Base-by-base conservation (phyloP, 2,797 vertebrate genomes). In the Astyanax mexicanus region DNA sequence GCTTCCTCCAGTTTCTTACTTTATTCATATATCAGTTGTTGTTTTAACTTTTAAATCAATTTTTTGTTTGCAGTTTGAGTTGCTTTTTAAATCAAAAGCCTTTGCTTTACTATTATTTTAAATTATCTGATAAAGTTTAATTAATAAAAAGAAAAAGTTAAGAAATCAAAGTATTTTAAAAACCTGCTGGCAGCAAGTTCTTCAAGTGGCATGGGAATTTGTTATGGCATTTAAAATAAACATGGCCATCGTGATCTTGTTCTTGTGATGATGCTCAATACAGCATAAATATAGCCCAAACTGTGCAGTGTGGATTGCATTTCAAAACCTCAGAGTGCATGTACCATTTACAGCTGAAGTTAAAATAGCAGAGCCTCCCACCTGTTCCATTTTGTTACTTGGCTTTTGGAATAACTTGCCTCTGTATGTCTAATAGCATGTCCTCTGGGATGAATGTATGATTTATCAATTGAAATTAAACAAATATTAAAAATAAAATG, bases 281-380 rank as follows among this genome's bases (percentile, higher is more conserved):
- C 66, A 71, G 62, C 54, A 73, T 84, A 89, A 89, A 87, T 82
- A 88, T 83, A 87, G 76, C 72, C 80, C 70, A 66, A 84, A 84
- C 80, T 79, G 84, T 70, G 73, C 80, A 52, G 62, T 45, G 78
- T 75, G 78, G 72, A 82, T 87, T 81, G 71, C 78, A 87, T 86
- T 88, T 88, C 81, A 74, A 85, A 77, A 84, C 74, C 69, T 80
- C 67, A 68, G 68, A 77, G 75, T 76, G 57, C 80, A 68, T 84
- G 85, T 80, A 80, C 72, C 64, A 81, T 87, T 86, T 83, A 86
- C 52, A 86, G 80, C 74, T 78, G 71, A 67, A 58, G 57, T 74
- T 82, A 74, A 90, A 87, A 88, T 87, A 83, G 84, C 66, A 74
- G 81, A 69, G 58, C 15, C n/a, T 38, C 19, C 73, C 85, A 86